Percentiles rank a stretch among this genome's conserved stretches.
These are phyloP conservation scores for Pammene fasciana DNA, from an alignment of 2,888 invertebrate species.

Conservation along the genomic window DNA sequence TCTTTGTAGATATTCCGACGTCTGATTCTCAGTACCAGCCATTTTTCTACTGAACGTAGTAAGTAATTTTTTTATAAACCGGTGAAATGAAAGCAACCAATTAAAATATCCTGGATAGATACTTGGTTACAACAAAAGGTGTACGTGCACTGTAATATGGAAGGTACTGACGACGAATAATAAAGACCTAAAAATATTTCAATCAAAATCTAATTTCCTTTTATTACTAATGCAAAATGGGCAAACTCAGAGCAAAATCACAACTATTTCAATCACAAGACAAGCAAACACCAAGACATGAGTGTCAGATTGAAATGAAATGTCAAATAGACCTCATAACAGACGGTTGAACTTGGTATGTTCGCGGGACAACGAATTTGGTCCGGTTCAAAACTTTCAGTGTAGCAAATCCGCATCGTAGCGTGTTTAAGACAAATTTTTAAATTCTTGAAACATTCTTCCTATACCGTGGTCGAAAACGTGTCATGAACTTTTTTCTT, in stretches of 20 bases:
- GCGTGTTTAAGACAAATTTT: slow-evolving; percentile 13
- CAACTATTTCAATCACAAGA: too few species aligned
- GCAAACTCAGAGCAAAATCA: not conserved
- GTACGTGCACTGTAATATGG: not conserved
- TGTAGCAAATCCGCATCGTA: not conserved
- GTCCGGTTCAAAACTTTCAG: too few species aligned
- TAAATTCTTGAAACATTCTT: not conserved
- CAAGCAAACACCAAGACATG: slow-evolving; percentile 1
- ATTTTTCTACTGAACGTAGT: slow-evolving; percentile 48
- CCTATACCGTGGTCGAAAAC: slow-evolving; percentile 10
- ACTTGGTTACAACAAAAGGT: not conserved
- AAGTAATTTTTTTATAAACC: too few species aligned
- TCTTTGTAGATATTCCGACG: slow-evolving; percentile 76
- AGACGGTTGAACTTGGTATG: not conserved
- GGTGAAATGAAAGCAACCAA: too few species aligned
- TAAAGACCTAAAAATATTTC: not conserved
- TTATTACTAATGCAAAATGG: not conserved
- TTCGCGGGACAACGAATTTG: too few species aligned
- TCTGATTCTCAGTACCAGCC: slow-evolving; percentile 61
- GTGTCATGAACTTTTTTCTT: slow-evolving; percentile 5
- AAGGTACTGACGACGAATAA: not conserved
- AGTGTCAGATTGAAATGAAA: too few species aligned
- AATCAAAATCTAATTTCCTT: not conserved
- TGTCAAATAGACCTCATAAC: too few species aligned
- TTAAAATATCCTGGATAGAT: not conserved